Conservation (phyloP, 2,113 vertebrate genomes). For the Callocephalon fimbriatum region DNA sequence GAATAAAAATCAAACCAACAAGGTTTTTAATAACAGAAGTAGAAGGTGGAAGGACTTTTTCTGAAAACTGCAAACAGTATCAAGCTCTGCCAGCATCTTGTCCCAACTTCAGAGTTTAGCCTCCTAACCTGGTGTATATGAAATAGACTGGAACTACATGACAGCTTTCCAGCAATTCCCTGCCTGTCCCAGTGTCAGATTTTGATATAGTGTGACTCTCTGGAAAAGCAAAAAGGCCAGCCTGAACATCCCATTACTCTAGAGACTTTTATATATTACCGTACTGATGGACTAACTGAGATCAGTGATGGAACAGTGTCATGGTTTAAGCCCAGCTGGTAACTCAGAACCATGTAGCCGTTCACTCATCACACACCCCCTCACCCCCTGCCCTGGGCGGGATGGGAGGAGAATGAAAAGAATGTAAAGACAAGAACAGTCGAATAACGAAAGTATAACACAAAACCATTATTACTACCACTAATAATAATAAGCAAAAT, state of each 20-base stretch:
- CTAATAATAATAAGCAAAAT: neutral
- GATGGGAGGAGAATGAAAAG: neutral
- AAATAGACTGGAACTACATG: neutral
- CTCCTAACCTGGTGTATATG: neutral
- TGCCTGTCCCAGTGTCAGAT: neutral
- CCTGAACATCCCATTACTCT: neutral
- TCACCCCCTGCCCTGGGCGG: neutral
- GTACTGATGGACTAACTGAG: neutral
- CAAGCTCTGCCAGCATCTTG: neutral
- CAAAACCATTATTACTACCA: neutral
- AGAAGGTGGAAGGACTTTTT: neutral
- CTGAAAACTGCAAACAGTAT: neutral
- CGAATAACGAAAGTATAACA: neutral
- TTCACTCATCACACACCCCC: neutral
- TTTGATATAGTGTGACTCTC: neutral
- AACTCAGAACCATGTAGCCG: neutral
- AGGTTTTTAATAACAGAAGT: neutral
- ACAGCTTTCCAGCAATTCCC: neutral
- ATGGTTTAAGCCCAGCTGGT: neutral
- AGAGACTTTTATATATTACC: neutral
- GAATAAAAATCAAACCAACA: neutral
- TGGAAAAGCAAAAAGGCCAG: neutral
- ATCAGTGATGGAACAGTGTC: neutral
- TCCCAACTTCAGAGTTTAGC: neutral
- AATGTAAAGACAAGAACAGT: neutral